Base-by-base conservation (phyloP, 2,888 invertebrate species). In the Agriopis aurantiaria region DNA sequence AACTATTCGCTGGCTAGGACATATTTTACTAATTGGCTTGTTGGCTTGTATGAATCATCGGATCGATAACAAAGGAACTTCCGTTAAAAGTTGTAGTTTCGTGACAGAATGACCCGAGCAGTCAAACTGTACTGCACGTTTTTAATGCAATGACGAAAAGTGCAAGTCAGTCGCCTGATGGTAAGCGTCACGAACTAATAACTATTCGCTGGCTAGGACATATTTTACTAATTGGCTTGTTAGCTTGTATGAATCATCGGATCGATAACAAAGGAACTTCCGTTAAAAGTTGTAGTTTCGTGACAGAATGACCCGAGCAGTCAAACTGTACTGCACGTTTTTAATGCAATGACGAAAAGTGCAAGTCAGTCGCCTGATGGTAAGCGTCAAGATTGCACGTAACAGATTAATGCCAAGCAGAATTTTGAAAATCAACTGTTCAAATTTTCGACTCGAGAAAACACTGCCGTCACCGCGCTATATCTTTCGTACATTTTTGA, bases 221-320 rank as follows among this genome's bases (percentile, higher is more conserved):
- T 43, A 52, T 52, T 62, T 51, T 41, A 41, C 14, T 51, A 41
- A 6, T 49, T 40, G n/a, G 33, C n/a, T 43, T 17, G 17, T 49
- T 40, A 9, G 33, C 17, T 52, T 11, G 41, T 45, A 43, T 61
- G 61, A 61, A 11, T 61, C 61, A 61, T 43, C 43, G 5, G n/a
- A 8, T 9, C 23, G 65, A 57, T 57, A 57, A 51, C 46, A 57
- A 57, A 40, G 55, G 56, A 23, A 56, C 43, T 64, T 57, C 49
- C 64, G 63, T 17, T 56, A 33, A 64, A 53, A 57, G n/a, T 40
- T 48, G 45, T 48, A 33, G 46, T 55, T 55, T 48, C 55, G 56
- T 56, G 45, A 23, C 46, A 11, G 41, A 43, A 11, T 60, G 14
- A 40, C 11, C 14, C 14, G 49, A 49, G 49, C 49, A 49, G 23